phyloP scores from a whole-genome alignment of 2,113 vertebrate genomes.

The Eublepharis macularius region DNA sequence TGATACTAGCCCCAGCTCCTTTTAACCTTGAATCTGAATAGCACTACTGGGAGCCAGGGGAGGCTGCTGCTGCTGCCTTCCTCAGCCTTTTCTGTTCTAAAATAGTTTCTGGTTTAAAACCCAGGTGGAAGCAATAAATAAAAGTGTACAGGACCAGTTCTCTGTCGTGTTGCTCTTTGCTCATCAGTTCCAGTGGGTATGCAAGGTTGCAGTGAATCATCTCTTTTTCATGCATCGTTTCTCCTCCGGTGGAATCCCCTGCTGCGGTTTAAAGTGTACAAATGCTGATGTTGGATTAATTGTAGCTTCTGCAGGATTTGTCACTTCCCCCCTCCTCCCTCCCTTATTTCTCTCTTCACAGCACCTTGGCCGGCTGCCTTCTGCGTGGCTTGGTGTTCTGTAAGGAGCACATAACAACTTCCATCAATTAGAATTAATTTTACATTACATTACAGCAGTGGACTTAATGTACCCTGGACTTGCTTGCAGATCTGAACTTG shows the following conservation, averaged over 20 bases:
- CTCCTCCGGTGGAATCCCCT: constrained; percentile 4
- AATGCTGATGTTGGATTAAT: constrained; percentile 16
- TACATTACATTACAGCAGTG: constrained; percentile 53
- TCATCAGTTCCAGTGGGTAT: constrained; percentile 29
- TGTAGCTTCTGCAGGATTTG: constrained; percentile 1
- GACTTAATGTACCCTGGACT: constrained; percentile 56
- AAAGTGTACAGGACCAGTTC: constrained; percentile 20
- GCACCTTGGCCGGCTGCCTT: constrained; percentile 30
- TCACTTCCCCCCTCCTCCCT: neutral
- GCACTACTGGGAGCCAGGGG: constrained; percentile 2
- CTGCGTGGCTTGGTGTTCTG: constrained; percentile 41
- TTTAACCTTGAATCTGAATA: constrained; percentile 5
- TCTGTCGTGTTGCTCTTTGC: neutral
- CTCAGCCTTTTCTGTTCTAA: neutral
- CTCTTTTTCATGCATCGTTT: neutral
- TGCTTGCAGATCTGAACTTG: constrained; percentile 52
- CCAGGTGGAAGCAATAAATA: constrained; percentile 34
- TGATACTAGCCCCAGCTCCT: neutral
- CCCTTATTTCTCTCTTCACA: too few relatives aligned
- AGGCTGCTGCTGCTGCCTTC: neutral
- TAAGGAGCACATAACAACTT: constrained; percentile 53
- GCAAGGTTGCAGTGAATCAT: constrained; percentile 28
- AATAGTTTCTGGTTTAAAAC: constrained; percentile 26
- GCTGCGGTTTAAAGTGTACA: constrained; percentile 14
- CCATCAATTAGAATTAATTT: constrained; percentile 66